Evolutionary conservation across 1,140 invertebrate species (phyloP).

Genomic region (Leucophenga varia): DNA sequence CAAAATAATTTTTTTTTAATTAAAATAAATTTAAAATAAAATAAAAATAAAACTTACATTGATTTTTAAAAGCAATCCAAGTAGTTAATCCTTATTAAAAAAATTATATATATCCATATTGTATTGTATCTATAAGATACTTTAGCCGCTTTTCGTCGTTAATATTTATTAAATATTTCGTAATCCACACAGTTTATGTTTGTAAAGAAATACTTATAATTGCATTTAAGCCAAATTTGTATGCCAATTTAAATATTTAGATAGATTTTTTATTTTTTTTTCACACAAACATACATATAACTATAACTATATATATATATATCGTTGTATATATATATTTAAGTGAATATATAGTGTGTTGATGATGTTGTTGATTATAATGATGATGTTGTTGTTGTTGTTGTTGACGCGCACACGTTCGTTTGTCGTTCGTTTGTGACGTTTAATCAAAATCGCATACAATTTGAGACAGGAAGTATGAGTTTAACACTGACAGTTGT

Average conservation of each 20-base stretch:
- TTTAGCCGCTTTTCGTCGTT: no score
- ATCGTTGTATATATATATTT: background rate
- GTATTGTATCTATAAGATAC: no score
- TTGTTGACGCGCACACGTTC: background rate
- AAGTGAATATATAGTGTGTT: conserved; percentile 1
- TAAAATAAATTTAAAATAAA: conserved; percentile 1
- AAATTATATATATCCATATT: no score
- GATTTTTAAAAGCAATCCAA: conserved; percentile 54
- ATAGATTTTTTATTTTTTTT: conserved; percentile 8
- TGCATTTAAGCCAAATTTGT: no score
- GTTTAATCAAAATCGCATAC: conserved; percentile 1
- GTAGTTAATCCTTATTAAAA: conserved; percentile 5
- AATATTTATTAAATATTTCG: no score
- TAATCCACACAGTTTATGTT: no score
- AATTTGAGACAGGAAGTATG: conserved; percentile 8
- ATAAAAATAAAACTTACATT: conserved; percentile 48
- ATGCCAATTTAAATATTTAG: conserved; percentile 19
- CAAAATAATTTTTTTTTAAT: conserved; percentile 4
- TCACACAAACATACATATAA: conserved; percentile 20
- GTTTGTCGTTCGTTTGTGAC: background rate
- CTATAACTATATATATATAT: no score
- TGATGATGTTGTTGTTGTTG: conserved; percentile 4
- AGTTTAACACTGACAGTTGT: conserved; percentile 1
- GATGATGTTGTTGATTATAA: no score
- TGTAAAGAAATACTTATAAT: no score